Base-by-base conservation (phyloP, 2,888 invertebrate species). In the Trissolcus japonicus region DNA sequence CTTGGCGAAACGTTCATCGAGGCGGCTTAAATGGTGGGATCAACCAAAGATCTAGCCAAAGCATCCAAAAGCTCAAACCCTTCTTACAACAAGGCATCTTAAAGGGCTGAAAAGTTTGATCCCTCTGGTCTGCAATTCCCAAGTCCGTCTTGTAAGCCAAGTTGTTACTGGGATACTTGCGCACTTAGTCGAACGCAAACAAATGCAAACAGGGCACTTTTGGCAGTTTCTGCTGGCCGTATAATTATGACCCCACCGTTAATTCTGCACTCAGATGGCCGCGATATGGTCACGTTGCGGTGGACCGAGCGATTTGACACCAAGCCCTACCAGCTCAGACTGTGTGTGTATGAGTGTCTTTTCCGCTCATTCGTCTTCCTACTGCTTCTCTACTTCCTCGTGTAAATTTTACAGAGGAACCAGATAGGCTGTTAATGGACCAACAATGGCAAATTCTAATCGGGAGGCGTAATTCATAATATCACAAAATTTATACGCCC, bases 201-300 rank as follows among this genome's bases (percentile, higher is more conserved):
- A 35, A 54, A 54, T 4, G 40, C 51, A 19, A 43, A 41, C 51
- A 25, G 35, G 25, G 46, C 57, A 62, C 71, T 72, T 76, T 74
- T 72, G 76, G 60, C 67, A 80, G 79, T 79, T 80, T 81, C 77
- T 78, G 68, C 67, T 55, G 43, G 61, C 59, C 76, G 40, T 76
- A 81, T 63, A 83, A 84, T 85, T 84, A 83, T 80, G 79, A 75
- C 81, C 81, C 77, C 80, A 73, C 82, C 80, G 83, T 83, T 80
- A 81, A 79, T 83, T 84, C 82, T 72, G 50, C 78, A 77, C 80
- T 82, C 76, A 82, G 80, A 84, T 82, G 84, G 84, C 81, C 81
- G 80, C 82, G 83, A 83, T 80, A 83, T 82, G 87, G 87, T 86
- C 83, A 71, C 86, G 84, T 87, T 87, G 84, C 78, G 87, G 87